These are phyloP conservation scores for Frankliniella fusca DNA, from an alignment of 2,888 invertebrate species.

Conservation along the genomic window DNA sequence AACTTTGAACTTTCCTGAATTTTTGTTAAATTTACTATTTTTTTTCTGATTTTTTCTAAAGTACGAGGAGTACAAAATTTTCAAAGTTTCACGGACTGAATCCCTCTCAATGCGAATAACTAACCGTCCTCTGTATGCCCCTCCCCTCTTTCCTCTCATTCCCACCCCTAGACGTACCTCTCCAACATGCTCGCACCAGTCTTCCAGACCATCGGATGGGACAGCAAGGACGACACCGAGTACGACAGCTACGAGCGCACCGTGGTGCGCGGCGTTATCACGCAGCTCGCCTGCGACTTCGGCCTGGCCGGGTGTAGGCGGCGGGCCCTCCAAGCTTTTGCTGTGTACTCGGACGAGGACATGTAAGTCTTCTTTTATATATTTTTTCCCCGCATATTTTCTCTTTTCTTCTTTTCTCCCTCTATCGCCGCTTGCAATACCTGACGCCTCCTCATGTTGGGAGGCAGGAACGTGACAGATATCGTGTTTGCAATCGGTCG, in stretches of 20 bases:
- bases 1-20: too few relatives aligned
- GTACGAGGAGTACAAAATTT: too few relatives aligned
- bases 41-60: too few relatives aligned
- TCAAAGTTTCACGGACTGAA: too few relatives aligned
- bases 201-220: neutral
- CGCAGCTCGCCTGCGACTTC: constrained; percentile 2
- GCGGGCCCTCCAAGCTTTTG: neutral
- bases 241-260: neutral
- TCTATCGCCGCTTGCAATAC: too few relatives aligned
- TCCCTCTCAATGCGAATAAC: too few relatives aligned
- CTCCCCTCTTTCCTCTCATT: neutral
- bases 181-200: neutral
- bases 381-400: too few relatives aligned
- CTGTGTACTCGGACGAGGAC: neutral
- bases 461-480: too few relatives aligned
- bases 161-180: neutral
- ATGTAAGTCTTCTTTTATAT: neutral
- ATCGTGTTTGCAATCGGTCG: too few relatives aligned
- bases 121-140: neutral
- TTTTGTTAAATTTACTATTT: too few relatives aligned
- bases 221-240: neutral
- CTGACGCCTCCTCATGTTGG: too few relatives aligned
- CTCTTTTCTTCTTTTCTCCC: too few relatives aligned
- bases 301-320: neutral
- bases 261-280: neutral